Percentiles rank a stretch among this genome's conserved stretches.
phyloP scores from a whole-genome alignment of 2,113 vertebrate genomes.

The Suncus etruscus region DNA sequence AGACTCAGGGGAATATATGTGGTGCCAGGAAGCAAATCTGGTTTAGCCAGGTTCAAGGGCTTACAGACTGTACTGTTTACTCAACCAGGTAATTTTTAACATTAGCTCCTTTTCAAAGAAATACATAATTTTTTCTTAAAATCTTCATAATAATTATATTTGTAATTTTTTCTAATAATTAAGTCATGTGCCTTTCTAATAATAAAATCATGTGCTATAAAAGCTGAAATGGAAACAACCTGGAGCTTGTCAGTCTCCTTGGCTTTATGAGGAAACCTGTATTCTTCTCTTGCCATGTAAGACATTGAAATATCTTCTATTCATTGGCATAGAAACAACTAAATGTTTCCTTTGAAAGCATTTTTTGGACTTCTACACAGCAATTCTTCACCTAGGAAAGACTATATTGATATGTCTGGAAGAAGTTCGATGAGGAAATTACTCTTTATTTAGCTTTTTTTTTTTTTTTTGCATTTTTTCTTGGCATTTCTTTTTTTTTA shows the following conservation, averaged over 20 bases:
- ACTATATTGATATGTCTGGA: background rate
- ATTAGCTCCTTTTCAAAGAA: background rate
- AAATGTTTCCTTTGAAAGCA: background rate
- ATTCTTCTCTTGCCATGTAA: no score
- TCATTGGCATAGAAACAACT: background rate
- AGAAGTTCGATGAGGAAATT: background rate
- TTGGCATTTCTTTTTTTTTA: no score
- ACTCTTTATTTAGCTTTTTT: background rate
- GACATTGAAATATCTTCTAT: background rate
- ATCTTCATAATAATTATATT: background rate
- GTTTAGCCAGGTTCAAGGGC: no score
- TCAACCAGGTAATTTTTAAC: no score
- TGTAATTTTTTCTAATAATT: background rate
- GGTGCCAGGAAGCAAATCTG: no score
- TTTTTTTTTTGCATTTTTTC: background rate
- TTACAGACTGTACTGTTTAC: no score
- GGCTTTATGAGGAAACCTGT: background rate
- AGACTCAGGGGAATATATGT: background rate
- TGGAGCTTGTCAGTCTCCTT: background rate
- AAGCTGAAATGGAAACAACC: background rate
- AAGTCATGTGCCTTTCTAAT: background rate
- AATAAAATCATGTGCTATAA: background rate
- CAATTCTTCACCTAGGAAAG: background rate
- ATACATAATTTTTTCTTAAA: background rate
- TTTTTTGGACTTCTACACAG: background rate